Base-by-base conservation (phyloP, 2,113 vertebrate species). In the Equus przewalskii region DNA sequence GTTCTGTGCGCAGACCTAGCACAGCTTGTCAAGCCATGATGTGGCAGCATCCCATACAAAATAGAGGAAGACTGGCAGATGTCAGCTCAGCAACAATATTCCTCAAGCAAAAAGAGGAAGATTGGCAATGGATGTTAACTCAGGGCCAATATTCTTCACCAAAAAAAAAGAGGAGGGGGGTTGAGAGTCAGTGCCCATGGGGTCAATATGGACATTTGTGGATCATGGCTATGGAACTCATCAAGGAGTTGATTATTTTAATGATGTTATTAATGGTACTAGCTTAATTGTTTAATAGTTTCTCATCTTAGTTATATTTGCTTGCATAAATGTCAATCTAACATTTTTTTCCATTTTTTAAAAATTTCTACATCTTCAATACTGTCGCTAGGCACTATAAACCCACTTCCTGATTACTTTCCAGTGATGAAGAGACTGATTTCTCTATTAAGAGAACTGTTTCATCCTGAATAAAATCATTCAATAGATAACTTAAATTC, bases 361-460 rank as follows among this genome's bases (percentile, higher is more conserved):
- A 83, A 82, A 51, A 30, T 19, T 24, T 64, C 16, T 56, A 56
- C 19, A 67, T 58, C 49, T 94, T 88, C 44, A 75, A n/a, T 81
- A n/a, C 11, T 87, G 49, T 82, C 13, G 1, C 60, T 51, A 69
- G n/a, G 14, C 14, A 44, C 11, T 49, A 54, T n/a, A 82, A 91
- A 69, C 21, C 60, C 1, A 28, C 41, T 75, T 51, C 36, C 8
- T 81, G 26, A 86, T 67, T 67, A 41, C 26, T 87, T 49, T 72
- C 6, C 9, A 64, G 62, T 10, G 28, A 72, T 56, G 44, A 87
- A 60, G 18, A 81, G 88, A 60, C 19, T 44, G 11, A 58, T 81
- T 86, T 87, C 6, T 94, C 81, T 73, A 24, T 75, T 80, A 96
- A 72, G 14, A 91, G n/a, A 70, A 78, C 24, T 64, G 19, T 60